phyloP scores from a whole-genome alignment of 1,140 invertebrate species.

The Aphidius ervi region DNA sequence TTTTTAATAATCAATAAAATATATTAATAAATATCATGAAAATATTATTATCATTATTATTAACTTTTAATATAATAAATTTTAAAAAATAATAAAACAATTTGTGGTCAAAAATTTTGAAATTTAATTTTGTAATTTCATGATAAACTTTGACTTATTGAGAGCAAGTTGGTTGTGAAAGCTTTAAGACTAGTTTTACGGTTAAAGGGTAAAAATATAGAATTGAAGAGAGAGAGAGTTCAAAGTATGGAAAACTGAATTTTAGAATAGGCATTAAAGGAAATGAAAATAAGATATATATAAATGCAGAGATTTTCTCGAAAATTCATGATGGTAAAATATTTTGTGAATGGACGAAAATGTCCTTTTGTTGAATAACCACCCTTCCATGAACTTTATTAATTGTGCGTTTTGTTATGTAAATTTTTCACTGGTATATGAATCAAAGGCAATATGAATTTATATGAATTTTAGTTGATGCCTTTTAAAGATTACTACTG shows the following conservation, averaged over 20 bases:
- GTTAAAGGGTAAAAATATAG: no score
- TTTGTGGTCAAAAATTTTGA: slow-evolving; percentile 34
- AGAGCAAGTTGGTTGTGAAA: slow-evolving; percentile 21
- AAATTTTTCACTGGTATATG: slow-evolving; percentile 39
- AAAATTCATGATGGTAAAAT: slow-evolving; percentile 28
- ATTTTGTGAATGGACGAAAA: slow-evolving; percentile 44
- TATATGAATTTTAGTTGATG: not conserved
- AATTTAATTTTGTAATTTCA: slow-evolving; percentile 40
- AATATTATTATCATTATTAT: no score
- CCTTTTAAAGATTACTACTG: slow-evolving; percentile 44
- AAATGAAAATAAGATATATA: no score
- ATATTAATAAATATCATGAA: no score
- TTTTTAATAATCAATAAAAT: no score
- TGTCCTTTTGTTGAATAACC: slow-evolving; percentile 45
- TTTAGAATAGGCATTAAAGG: no score
- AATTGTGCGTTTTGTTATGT: slow-evolving; percentile 54
- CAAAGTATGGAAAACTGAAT: no score
- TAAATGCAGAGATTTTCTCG: not conserved
- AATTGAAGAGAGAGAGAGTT: no score
- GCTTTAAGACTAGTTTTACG: no score
- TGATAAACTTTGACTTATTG: slow-evolving; percentile 50
- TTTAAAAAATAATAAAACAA: slow-evolving; percentile 2
- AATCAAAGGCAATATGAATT: not conserved
- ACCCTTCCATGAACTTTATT: slow-evolving; percentile 46
- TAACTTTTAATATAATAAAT: no score